Evolutionary conservation across 2,113 vertebrate species (phyloP).

Genomic region (Coracopsis vasa): DNA sequence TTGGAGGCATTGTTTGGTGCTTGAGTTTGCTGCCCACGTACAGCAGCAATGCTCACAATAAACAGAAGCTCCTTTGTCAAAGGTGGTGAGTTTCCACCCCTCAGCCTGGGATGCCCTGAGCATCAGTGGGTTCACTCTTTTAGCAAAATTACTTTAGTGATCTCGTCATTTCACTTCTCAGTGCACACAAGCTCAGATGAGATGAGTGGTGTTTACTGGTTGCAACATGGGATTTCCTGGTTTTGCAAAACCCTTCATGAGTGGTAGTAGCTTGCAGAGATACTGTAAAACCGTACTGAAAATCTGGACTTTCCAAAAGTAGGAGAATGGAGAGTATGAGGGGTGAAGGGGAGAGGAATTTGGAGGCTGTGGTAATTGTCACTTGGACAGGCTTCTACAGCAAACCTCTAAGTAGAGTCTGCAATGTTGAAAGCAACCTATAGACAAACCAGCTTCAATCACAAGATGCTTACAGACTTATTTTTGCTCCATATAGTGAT

Average conservation of each 20-base stretch:
- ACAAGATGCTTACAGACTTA: neutral
- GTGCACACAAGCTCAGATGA: neutral
- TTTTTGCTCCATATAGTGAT: neutral
- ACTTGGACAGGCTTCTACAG: neutral
- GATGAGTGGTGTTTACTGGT: neutral
- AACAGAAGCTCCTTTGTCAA: neutral
- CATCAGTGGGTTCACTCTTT: neutral
- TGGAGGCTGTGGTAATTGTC: fast-evolving
- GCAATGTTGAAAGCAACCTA: neutral
- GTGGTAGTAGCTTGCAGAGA: neutral
- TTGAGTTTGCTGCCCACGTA: neutral
- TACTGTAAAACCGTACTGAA: neutral
- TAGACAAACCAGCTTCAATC: neutral
- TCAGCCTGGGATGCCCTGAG: neutral
- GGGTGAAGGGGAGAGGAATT: neutral
- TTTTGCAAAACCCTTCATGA: neutral
- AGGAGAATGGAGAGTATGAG: neutral
- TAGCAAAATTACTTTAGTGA: neutral
- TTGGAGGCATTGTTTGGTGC: neutral
- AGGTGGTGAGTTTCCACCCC: neutral
- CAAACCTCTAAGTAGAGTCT: neutral
- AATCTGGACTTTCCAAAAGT: neutral
- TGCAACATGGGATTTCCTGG: neutral
- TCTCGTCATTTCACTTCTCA: neutral
- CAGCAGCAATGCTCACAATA: neutral